phyloP scores from a whole-genome alignment of 2,797 vertebrate species.

The Platyrinchus mystaceus region DNA sequence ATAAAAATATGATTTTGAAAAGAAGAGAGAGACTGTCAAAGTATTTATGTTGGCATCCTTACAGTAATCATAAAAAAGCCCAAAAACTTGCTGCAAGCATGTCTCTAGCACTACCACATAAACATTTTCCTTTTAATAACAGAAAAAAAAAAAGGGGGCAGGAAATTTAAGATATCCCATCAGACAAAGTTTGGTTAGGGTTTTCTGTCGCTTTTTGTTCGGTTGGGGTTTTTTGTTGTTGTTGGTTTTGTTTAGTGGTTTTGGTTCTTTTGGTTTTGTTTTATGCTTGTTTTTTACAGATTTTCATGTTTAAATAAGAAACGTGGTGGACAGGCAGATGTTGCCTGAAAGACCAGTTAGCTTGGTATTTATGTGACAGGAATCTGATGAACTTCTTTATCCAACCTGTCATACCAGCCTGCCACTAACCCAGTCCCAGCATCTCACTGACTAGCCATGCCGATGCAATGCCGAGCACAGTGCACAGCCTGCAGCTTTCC shows the following conservation, averaged over 20 bases:
- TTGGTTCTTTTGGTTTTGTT: background rate
- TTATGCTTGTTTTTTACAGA: background rate
- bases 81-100: background rate
- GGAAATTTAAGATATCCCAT: background rate
- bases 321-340: background rate
- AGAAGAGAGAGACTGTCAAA: background rate
- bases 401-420: background rate
- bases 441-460: fast-evolving
- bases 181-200: fast-evolving
- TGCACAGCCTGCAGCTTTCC: background rate
- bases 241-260: background rate
- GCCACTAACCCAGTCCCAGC: background rate
- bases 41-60: background rate
- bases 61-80: background rate
- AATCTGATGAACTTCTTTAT: background rate
- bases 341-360: background rate
- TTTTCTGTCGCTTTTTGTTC: background rate
- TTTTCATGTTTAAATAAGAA: background rate
- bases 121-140: background rate
- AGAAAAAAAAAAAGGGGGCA: background rate
- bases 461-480: background rate
- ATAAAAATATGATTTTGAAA: background rate
- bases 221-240: background rate
- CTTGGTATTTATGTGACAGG: background rate
- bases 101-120: background rate